phyloP scores from a whole-genome alignment of 2,888 invertebrate species.

The Drosophila suboccidentalis region DNA sequence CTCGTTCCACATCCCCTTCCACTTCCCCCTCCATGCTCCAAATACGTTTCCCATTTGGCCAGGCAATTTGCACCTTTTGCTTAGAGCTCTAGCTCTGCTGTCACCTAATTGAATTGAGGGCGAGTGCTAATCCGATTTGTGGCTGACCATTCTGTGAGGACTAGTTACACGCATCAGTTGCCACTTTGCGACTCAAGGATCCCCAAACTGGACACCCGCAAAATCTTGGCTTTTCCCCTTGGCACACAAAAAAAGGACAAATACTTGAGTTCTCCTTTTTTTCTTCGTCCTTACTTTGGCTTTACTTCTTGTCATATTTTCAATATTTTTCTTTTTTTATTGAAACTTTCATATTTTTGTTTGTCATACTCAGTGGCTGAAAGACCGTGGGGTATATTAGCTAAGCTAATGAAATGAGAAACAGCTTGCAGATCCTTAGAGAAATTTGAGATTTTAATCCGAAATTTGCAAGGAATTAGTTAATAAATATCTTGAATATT shows the following conservation, averaged over 20 bases:
- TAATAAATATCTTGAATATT: neutral
- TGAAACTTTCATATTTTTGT: slow-evolving; percentile 51
- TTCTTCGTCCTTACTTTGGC: slow-evolving; percentile 13
- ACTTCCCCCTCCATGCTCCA: neutral
- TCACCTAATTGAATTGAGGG: slow-evolving; percentile 81
- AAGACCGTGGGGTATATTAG: slow-evolving; percentile 6
- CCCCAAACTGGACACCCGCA: slow-evolving; percentile 69
- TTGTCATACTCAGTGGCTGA: slow-evolving; percentile 6
- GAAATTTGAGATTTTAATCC: no score
- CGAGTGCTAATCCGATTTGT: slow-evolving; percentile 84
- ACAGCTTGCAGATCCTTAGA: neutral
- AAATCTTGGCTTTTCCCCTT: slow-evolving; percentile 63
- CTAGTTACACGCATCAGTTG: slow-evolving; percentile 82
- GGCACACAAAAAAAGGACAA: slow-evolving; percentile 47
- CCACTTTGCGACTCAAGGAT: slow-evolving; percentile 27
- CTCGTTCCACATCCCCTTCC: neutral
- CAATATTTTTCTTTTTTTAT: slow-evolving; percentile 45
- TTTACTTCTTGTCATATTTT: slow-evolving; percentile 62
- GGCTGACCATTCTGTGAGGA: slow-evolving; percentile 74
- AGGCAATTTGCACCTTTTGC: slow-evolving; percentile 59
- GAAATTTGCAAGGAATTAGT: neutral
- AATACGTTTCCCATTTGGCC: slow-evolving; percentile 25
- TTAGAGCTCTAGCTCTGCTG: slow-evolving; percentile 35
- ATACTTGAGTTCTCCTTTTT: slow-evolving; percentile 59
- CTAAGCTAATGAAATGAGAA: neutral